Evolutionary conservation across 2,888 invertebrate species (phyloP), one percentile per base, ranked within the genome.

Genomic region (Drosophila dives): DNA sequence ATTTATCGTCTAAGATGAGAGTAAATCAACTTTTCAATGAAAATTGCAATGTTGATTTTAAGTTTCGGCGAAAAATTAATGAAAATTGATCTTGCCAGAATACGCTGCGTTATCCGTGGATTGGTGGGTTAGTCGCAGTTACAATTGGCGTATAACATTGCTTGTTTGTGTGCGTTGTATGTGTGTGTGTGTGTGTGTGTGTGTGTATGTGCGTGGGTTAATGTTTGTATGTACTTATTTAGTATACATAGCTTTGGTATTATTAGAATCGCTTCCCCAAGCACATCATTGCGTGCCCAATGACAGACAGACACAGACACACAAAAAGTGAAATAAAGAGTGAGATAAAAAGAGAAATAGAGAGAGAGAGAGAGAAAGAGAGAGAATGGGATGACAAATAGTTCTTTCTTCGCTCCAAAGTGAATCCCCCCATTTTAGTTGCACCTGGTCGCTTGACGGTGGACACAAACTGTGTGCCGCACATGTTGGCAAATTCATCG

Each of bases 351-450:
- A 49, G 8, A 12, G 32, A 26, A 29, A 48, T 15, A 38, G 12
- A 17, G 56, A 45, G 42, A 32, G 11, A 56, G 15, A 7, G 12
- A 5, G 5, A 42, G n/a, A 10, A 6, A 63, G 61, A 38, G 15
- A 49, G 36, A n/a, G 36, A 33, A 49, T 51, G 17, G 26, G 15
- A 32, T 59, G 49, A 73, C 73, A 58, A 73, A 73, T 75, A 68
- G 48, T 49, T 33, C 12, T 2, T 53, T 4, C 2, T 36, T 17
- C 20, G n/a, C 1, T 6, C 29, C 6, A 6, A 6, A 29, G 5
- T 29, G 29, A 6, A 29, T 29, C 0, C 29, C 29, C 29, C 29
- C 1, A 4, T 0, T 2, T 20, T 1, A 12, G 10, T 3, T 29
- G 17, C 3, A 11, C 11, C 17, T 12, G 2, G 7, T 17, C 15